Conservation (phyloP, 2,888 invertebrate species). For the Folsomia manolachei region DNA sequence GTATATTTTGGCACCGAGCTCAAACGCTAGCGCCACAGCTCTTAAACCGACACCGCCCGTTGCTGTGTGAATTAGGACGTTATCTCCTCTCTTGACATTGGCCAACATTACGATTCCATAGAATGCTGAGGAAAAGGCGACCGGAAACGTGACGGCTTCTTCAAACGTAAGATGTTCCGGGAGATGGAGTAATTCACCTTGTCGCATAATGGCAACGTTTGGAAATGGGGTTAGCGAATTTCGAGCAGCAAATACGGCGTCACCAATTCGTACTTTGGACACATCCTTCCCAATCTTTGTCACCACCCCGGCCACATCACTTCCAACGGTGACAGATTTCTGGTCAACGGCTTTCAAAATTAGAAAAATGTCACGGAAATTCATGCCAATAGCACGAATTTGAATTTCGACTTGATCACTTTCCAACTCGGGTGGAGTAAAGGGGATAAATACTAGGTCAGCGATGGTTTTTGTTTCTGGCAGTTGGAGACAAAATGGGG, state of each 20-base stretch:
- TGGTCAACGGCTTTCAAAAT: not conserved
- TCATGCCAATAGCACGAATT: not conserved
- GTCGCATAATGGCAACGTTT: not conserved
- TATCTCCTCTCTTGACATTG: slow-evolving; percentile 11
- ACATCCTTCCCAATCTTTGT: not conserved
- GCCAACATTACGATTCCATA: slow-evolving; percentile 20
- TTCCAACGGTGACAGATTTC: not conserved
- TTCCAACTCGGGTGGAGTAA: not conserved
- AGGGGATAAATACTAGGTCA: not conserved
- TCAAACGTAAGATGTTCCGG: slow-evolving; percentile 16
- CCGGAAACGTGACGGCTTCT: slow-evolving; percentile 23
- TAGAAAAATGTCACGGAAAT: slow-evolving; percentile 13
- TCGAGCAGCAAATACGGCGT: not conserved
- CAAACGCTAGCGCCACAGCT: slow-evolving; percentile 24
- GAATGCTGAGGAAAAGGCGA: slow-evolving; percentile 24
- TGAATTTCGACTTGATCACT: not conserved
- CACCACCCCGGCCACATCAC: slow-evolving; percentile 10
- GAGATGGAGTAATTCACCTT: not conserved
- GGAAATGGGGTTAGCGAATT: not conserved
- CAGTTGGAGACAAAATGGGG: not conserved
- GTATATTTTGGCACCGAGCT: slow-evolving; percentile 21
- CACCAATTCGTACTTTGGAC: slow-evolving; percentile 25
- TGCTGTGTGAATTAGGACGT: slow-evolving; percentile 17
- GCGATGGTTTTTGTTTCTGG: not conserved
- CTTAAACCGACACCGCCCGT: slow-evolving; percentile 23